Base-by-base conservation (phyloP, 2,888 invertebrate species). In the Phalera bucephala region DNA sequence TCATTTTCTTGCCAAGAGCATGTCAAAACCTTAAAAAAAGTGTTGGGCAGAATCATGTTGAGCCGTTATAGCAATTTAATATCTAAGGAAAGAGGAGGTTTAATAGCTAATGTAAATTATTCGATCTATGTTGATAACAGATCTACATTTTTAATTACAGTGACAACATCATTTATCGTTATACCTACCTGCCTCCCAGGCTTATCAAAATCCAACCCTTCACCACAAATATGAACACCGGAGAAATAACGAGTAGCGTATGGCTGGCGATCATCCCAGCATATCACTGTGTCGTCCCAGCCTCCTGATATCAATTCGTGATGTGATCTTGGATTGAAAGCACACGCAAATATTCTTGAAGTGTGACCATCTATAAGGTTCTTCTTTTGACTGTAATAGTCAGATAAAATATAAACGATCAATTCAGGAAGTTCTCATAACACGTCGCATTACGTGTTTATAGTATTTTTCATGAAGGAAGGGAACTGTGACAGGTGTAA, bases 291-390 rank as follows among this genome's bases (percentile, higher is more conserved):
- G 58, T 93, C 84, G 54, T 94, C 93, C 93, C 93, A 93, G 5
- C 94, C 93, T 1, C 93, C 93, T 1, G 93, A 93, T 46, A 94
- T 80, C 40, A 94, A 68, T 72, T 94, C 94, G 63, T 93, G 91
- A 35, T 91, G 87, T 7, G 92, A 92, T 57, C 86, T 87, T 0
- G 94, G 94, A 64, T 94, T 91, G 64, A 93, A 94, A 26, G 91
- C 90, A 11, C 92, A 92, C 1, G 92, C 88, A 54, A 93, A 94
- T 50, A 94, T 91, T 63, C 93, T 81, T 4, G 92, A 92, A 25
- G 82, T 90, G 54, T 93, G 94, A 0, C 94, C 94, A 53, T 93
- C 92, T 33, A 87, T 72, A 22, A 66, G 36, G 49, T 81, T 84
- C 51, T 76, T 87, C 41, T 79, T 71, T 41, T 85, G 79, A 58